Evolutionary conservation across 2,797 vertebrate species (phyloP).

Genomic region (Argyrosomus regius): DNA sequence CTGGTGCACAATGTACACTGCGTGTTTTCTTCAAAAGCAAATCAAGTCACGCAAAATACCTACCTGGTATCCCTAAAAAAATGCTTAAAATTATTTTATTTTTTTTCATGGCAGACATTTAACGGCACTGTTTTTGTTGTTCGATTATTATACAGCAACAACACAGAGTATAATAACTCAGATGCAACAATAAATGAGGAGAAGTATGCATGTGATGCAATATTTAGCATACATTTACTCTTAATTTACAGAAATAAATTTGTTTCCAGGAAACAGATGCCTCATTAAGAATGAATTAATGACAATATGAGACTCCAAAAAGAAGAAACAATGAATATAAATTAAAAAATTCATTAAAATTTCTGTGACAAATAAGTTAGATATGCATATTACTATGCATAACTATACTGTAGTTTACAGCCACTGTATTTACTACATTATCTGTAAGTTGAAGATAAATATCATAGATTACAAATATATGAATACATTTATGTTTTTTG

Average conservation of each 20-base stretch:
- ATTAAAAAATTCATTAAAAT: background rate
- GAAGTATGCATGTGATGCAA: conserved; percentile 48
- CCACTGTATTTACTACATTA: background rate
- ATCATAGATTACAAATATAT: background rate
- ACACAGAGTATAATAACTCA: background rate
- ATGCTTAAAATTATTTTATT: background rate
- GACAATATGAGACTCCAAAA: conserved; percentile 39
- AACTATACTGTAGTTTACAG: background rate
- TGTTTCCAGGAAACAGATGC: conserved; percentile 34
- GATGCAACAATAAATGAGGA: conserved; percentile 28
- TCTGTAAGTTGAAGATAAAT: background rate
- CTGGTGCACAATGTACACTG: conserved; percentile 34
- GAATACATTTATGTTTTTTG: background rate
- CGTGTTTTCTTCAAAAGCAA: conserved; percentile 36
- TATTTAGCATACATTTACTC: conserved; percentile 60
- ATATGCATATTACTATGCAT: background rate
- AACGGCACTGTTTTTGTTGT: conserved; percentile 15
- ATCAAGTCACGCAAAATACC: conserved; percentile 29
- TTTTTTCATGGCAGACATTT: conserved; percentile 14
- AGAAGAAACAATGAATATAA: conserved; percentile 37
- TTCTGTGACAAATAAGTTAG: background rate
- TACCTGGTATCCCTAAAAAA: conserved; percentile 1
- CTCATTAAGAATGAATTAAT: conserved; percentile 66
- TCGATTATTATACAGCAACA: conserved; percentile 5
- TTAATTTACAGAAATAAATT: conserved; percentile 55